Evolutionary conservation across 2,797 vertebrate species (phyloP).

Genomic region (Tokudaia tokunoshimensis): DNA sequence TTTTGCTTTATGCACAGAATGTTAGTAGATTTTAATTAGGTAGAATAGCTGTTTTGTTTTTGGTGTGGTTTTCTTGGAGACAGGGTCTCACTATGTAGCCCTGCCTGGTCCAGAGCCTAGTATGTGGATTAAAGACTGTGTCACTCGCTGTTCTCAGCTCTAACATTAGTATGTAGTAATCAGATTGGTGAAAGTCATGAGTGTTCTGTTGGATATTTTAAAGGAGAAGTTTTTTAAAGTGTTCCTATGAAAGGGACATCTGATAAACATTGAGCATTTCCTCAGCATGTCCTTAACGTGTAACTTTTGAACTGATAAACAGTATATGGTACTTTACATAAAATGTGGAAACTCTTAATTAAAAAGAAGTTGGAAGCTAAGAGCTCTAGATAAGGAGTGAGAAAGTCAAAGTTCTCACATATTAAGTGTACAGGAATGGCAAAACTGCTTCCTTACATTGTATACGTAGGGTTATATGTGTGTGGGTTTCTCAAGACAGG

Average conservation of each 20-base stretch:
- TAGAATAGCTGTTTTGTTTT: neutral
- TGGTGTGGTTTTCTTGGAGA: neutral
- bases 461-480: constrained; percentile 9
- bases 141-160: neutral
- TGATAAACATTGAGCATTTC: neutral
- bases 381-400: neutral
- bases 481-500: neutral
- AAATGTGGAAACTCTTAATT: constrained; percentile 22
- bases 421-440: neutral
- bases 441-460: constrained; percentile 9
- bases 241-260: constrained; percentile 15
- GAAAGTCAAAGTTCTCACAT: neutral
- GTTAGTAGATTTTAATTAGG: constrained; percentile 20
- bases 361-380: neutral
- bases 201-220: constrained; percentile 22
- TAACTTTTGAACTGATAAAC: constrained; percentile 26
- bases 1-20: constrained; percentile 35
- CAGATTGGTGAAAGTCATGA: constrained; percentile 44
- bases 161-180: neutral
- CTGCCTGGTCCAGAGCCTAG: neutral
- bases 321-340: constrained; percentile 26
- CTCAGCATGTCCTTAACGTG: neutral
- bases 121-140: neutral
- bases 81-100: neutral
- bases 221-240: constrained; percentile 26